phyloP scores from a whole-genome alignment of 1,140 invertebrate species.

The Colletes gigas region DNA sequence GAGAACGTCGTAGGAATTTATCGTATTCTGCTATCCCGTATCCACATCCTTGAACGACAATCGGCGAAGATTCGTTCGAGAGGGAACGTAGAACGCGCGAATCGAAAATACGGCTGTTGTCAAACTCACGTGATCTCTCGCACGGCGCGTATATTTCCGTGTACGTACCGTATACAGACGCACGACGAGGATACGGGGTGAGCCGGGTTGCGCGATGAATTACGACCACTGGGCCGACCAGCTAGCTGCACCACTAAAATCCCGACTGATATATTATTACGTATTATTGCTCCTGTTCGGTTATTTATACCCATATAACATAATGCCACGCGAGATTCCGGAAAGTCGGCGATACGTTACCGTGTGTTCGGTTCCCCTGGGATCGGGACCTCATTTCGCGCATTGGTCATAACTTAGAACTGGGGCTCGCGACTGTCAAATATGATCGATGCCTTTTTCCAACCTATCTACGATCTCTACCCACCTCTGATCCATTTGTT shows the following conservation, averaged over 20 bases:
- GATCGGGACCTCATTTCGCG: conserved; percentile 77
- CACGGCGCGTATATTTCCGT: not conserved
- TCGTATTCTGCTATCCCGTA: too few species aligned
- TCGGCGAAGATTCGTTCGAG: not conserved
- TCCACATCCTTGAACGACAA: not conserved
- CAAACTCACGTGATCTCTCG: conserved; percentile 47
- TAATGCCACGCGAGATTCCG: conserved; percentile 79
- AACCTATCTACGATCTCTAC: conserved; percentile 18
- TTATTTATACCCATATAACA: conserved; percentile 82
- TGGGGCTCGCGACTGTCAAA: conserved; percentile 38
- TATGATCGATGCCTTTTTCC: conserved; percentile 32
- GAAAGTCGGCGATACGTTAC: conserved; percentile 73
- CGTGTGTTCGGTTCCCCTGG: conserved; percentile 66
- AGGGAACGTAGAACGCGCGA: not conserved
- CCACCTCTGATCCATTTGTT: not conserved
- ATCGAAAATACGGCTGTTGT: conserved; percentile 18
- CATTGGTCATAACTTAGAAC: conserved; percentile 80
- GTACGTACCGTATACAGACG: conserved; percentile 35
- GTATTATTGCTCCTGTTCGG: conserved; percentile 81
- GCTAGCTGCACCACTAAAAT: conserved; percentile 80
- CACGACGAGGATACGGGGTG: conserved; percentile 63
- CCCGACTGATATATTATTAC: conserved; percentile 82
- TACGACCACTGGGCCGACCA: conserved; percentile 79
- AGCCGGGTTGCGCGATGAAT: conserved; percentile 77
- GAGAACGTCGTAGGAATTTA: too few species aligned